Base-by-base conservation (phyloP, 2,797 vertebrate genomes). In the Etheostoma perlongum region DNA sequence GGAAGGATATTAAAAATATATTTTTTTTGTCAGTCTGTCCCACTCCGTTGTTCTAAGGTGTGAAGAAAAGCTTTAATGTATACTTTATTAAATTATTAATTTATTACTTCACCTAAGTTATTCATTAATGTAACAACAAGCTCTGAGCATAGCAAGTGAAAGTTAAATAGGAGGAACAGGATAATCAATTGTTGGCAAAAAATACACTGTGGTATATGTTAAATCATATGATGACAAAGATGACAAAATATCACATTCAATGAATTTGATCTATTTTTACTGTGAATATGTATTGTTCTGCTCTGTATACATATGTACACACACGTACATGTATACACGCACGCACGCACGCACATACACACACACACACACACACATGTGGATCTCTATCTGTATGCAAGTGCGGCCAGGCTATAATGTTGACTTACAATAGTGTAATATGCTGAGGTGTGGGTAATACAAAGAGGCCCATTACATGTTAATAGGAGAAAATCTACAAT, bases 351-450 rank as follows among this genome's bases (percentile, higher is more conserved):
- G 14, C 42, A 14, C 42, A 44, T 12, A 44, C 42, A 44, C 42
- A 44, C 42, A 44, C 12, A 44, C 42, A 14, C 42, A 44, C 42
- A 44, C 42, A 14, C 11, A 13, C 40, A 13, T n/a, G 23, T 68
- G 57, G 10, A 67, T 69, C 4, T 11, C n/a, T 52, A 63, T 76
- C 48, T 79, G 51, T 82, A 76, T 77, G 69, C 47, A 2, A 44
- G 55, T 72, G 67, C 23, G 44, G 42, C 40, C 40, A 3, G 62
- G 67, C 58, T 60, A 67, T 86, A 80, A 87, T 52, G 40, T 58
- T 88, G 86, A 88, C 49, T 79, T 90, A 82, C 48, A 46, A 79
- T 63, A 36, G 52, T 63, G 58, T 48, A 81, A 86, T 69, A 73
- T 80, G 76, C 78, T 84, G 74, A 81, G 71, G 58, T 65, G 49